Conservation (phyloP, 2,113 vertebrate species). For the Mugil cephalus region DNA sequence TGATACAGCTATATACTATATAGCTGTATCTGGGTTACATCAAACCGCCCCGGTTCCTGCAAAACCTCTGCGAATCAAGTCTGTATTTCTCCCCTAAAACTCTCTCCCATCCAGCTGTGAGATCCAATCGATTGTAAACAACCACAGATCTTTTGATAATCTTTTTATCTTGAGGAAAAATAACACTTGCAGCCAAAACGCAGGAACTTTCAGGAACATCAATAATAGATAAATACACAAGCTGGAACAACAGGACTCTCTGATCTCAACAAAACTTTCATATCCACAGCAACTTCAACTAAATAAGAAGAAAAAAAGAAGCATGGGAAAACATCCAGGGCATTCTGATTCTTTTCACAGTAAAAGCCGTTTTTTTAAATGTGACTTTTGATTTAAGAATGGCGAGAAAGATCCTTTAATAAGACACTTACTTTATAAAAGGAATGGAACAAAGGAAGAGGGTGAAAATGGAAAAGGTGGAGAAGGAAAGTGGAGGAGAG, state of each 20-base stretch:
- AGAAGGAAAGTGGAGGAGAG: background rate
- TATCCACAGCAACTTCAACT: constrained; percentile 27
- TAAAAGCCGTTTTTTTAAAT: background rate
- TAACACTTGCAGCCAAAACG: constrained; percentile 40
- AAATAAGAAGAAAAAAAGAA: background rate
- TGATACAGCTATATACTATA: no score
- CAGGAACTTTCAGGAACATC: constrained; percentile 67
- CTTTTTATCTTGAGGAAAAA: constrained; percentile 64
- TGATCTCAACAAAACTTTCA: constrained; percentile 51
- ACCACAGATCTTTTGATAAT: constrained; percentile 66
- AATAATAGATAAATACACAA: constrained; percentile 63
- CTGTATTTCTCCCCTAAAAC: constrained; percentile 21
- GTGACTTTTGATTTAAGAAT: background rate
- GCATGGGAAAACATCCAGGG: background rate
- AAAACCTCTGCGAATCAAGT: constrained; percentile 30
- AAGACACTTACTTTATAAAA: background rate
- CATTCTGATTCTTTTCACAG: background rate
- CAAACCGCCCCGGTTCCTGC: background rate
- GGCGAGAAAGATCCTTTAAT: background rate
- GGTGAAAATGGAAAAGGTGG: background rate
- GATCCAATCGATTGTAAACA: constrained; percentile 59
- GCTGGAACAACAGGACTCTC: constrained; percentile 6
- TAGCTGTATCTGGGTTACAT: constrained; percentile 9
- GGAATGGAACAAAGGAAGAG: background rate
- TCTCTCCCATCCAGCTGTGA: constrained; percentile 57